Base-by-base conservation (phyloP, 2,797 vertebrate genomes). In the Bradypodion pumilum region DNA sequence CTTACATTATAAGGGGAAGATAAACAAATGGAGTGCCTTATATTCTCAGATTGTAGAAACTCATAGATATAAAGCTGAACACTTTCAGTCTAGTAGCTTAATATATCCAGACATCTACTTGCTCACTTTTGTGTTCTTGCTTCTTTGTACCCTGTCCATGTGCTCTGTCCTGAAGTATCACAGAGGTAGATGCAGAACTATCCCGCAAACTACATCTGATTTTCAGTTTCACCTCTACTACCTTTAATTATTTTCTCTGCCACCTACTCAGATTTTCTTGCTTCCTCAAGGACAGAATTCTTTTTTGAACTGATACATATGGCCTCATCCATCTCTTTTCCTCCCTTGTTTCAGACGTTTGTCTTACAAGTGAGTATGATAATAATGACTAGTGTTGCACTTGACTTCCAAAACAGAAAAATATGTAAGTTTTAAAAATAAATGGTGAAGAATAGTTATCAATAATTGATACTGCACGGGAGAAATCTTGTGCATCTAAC, bases 341-440 rank as follows among this genome's bases (percentile, higher is more conserved):
- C 44, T 56, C 40, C 12, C 44, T 35, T 25, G n/a, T 68, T 49
- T 46, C 19, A 19, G 42, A 3, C 46, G 9, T 65, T 27, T 65
- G 8, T 65, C 29, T 35, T 68, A 7, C 32, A n/a, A 68, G 63
- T 27, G 68, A 68, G n/a, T 5, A 2, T 7, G 25, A 5, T 52
- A 19, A 37, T 16, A 52, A 3, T 35, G 12, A 8, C 35, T 52
- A 13, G 37, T 52, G 63, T 68, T 68, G 9, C 44, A 15, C 27
- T 78, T 77, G 59, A 44, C 75, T 56, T 78, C 59, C 16, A 44
- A 49, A 66, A 0, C 16, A 49, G 46, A 78, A 46, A 29, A 32
- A 25, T 86, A 46, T 25, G 29, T 25, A 49, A 69, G 42, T 65
- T 60, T 23, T 80, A 83, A 15, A 29, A 49, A 82, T 78, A 72